Evolutionary conservation across 2,888 invertebrate genomes (phyloP), one percentile per base, ranked within the genome.

Genomic region (Trachelus iudaicus): DNA sequence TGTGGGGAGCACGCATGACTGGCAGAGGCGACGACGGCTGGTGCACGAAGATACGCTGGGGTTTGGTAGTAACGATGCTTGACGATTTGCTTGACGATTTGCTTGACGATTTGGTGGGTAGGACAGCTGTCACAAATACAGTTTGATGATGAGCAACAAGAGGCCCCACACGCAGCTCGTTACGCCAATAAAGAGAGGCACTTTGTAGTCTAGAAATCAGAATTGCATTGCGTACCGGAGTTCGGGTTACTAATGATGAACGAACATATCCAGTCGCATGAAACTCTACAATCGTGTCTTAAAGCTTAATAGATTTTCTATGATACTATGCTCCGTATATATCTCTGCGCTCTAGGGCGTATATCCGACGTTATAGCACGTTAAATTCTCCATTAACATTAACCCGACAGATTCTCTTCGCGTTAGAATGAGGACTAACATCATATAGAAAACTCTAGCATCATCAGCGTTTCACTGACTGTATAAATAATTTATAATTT

Each of bases 81-180:
- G 83, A 81, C 82, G 89, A 83, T 89, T 89, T 89, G 90, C 87
- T 87, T 82, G 83, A 81, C 82, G 89, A 83, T 89, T 89, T 89
- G 88, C 89, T 88, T 86, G 89, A 86, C 84, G 84, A 85, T 83
- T 87, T 88, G 87, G 87, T 87, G 83, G 87, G 87, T 87, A 87
- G 89, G 89, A 89, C 89, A 90, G 91, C 92, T 92, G 92, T 93
- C 93, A 93, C 92, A 93, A 94, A 93, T 94, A 95, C 92, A 94
- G 93, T 93, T 94, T 94, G 93, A 95, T 93, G 93, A 95, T 94
- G 93, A 95, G 94, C 92, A 95, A 94, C 92, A 95, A 93, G 92
- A 95, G 93, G 92, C 97, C 97, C 96, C 97, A 97, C 92, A 97
- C 94, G 94, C 97, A 97, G 92, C 96, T 96, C 91, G 97, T 96